Conservation (phyloP, 2,888 invertebrate genomes). For the Plebejus melissa region DNA sequence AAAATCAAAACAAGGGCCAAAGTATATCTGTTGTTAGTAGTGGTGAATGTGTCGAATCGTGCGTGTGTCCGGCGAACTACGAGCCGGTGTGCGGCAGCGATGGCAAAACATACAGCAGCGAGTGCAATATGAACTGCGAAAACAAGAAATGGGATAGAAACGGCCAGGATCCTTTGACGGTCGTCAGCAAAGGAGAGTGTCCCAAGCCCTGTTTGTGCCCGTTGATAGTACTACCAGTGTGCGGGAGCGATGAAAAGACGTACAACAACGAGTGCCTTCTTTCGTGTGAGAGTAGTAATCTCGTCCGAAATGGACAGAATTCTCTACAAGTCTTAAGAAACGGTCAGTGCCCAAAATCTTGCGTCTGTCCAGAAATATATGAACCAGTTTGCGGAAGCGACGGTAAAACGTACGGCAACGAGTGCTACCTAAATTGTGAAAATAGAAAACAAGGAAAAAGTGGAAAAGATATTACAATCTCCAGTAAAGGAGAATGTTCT, state of each 20-base stretch:
- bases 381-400: slow-evolving; percentile 40
- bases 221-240: slow-evolving; percentile 34
- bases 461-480: slow-evolving; percentile 24
- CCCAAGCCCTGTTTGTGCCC: slow-evolving; percentile 33
- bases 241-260: slow-evolving; percentile 32
- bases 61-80: slow-evolving; percentile 32
- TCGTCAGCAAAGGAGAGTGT: slow-evolving; percentile 30
- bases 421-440: slow-evolving; percentile 37
- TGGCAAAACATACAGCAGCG: slow-evolving; percentile 36
- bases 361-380: slow-evolving; percentile 34
- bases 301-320: slow-evolving; percentile 9
- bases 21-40: slow-evolving; percentile 20
- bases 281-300: slow-evolving; percentile 18
- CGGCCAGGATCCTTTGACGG: slow-evolving; percentile 18
- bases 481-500: slow-evolving; percentile 32
- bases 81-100: slow-evolving; percentile 38
- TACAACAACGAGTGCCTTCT: slow-evolving; percentile 32
- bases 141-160: slow-evolving; percentile 29
- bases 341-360: slow-evolving; percentile 31
- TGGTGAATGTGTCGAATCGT: slow-evolving; percentile 33
- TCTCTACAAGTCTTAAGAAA: slow-evolving; percentile 27
- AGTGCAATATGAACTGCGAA: slow-evolving; percentile 35
- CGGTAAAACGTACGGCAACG: slow-evolving; percentile 40
- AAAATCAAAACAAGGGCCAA: slow-evolving; percentile 5
- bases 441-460: slow-evolving; percentile 30